Conservation (phyloP, 1,140 invertebrate species). For the Pseudomyrmex pallidus region DNA sequence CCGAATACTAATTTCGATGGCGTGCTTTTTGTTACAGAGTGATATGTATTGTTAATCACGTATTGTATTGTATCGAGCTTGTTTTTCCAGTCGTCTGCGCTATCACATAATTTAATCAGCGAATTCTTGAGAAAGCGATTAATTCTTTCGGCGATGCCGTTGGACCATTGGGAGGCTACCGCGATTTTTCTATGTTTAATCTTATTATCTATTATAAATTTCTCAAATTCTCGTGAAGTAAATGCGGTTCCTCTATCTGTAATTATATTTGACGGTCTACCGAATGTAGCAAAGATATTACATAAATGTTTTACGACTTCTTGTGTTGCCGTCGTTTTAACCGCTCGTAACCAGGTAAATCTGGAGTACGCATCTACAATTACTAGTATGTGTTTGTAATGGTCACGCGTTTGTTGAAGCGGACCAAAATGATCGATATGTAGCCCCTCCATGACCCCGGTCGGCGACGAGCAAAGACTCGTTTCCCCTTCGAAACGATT, state of each 20-base stretch:
- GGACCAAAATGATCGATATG: neutral
- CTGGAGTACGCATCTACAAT: neutral
- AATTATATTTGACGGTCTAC: neutral
- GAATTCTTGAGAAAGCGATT: neutral
- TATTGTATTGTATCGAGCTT: no score
- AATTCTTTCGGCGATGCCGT: neutral
- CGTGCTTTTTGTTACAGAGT: no score
- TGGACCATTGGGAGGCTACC: no score
- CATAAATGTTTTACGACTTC: neutral
- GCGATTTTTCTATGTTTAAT: neutral
- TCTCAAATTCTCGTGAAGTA: neutral
- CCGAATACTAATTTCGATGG: neutral
- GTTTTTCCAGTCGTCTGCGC: neutral
- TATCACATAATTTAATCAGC: neutral
- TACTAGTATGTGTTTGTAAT: neutral
- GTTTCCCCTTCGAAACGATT: neutral
- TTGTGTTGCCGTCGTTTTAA: neutral
- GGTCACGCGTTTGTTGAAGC: neutral
- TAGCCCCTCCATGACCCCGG: no score
- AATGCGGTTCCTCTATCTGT: neutral
- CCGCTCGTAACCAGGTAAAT: neutral
- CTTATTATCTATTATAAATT: neutral
- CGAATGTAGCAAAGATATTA: no score
- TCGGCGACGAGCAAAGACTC: neutral
- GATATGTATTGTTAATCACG: neutral